Conservation (phyloP, 2,888 invertebrate genomes). For the Blomia tropicalis region DNA sequence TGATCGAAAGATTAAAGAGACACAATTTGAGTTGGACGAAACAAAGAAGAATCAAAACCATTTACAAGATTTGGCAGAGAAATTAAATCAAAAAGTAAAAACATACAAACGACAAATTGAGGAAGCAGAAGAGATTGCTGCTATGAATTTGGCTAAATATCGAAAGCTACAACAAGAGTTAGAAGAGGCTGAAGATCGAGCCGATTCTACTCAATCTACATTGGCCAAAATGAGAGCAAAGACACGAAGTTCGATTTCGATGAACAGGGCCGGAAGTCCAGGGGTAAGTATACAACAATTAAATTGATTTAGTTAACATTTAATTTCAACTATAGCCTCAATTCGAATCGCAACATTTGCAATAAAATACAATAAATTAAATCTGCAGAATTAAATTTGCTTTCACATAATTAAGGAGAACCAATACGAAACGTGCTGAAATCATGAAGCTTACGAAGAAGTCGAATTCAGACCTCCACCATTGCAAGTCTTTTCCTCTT, state of each 20-base stretch:
- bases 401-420: no score
- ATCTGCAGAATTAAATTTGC: no score
- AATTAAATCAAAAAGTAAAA: constrained; percentile 99
- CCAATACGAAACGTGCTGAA: no score
- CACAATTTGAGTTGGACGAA: constrained; percentile 94
- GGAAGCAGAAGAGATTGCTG: constrained; percentile 93
- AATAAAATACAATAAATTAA: no score
- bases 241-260: constrained; percentile 33
- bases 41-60: constrained; percentile 99
- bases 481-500: no score
- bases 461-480: no score
- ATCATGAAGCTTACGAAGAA: no score
- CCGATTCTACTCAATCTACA: constrained; percentile 88
- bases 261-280: constrained; percentile 31
- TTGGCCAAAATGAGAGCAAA: constrained; percentile 85
- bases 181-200: constrained; percentile 90
- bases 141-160: constrained; percentile 88
- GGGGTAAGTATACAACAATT: constrained; percentile 27
- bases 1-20: constrained; percentile 91
- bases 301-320: neutral
- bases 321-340: neutral
- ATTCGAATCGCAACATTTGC: neutral
- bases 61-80: constrained; percentile 97
- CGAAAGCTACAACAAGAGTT: constrained; percentile 46
- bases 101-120: constrained; percentile 99